Conservation (phyloP, 2,113 vertebrate genomes). For the Origma solitaria region DNA sequence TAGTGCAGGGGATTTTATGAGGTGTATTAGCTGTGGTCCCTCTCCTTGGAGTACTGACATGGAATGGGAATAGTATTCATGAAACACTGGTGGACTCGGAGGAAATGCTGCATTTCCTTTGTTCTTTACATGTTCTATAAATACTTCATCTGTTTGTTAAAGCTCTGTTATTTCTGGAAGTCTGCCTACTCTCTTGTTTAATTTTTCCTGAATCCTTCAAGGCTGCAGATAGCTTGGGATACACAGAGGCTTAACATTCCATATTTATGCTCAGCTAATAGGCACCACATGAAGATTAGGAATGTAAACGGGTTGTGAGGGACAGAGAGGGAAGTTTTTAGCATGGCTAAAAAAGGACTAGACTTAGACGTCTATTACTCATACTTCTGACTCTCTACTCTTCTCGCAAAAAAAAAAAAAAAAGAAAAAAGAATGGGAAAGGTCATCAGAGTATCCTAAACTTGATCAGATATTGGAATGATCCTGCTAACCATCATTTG, state of each 20-base stretch:
- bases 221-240: conserved; percentile 58
- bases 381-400: not conserved
- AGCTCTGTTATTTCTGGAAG: conserved; percentile 70
- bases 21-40: not conserved
- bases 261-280: conserved; percentile 54
- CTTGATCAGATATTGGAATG: not conserved
- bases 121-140: conserved; percentile 68
- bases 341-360: not conserved
- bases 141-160: conserved; percentile 68
- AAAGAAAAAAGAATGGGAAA: not conserved
- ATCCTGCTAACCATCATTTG: not conserved
- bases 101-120: conserved; percentile 68
- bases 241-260: conserved; percentile 55
- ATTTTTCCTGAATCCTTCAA: conserved; percentile 48
- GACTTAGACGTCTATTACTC: not conserved
- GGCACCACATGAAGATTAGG: conserved; percentile 57
- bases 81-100: not conserved
- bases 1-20: not conserved
- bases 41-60: not conserved
- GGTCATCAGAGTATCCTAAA: not conserved
- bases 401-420: not conserved
- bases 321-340: conserved; percentile 29
- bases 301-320: conserved; percentile 32
- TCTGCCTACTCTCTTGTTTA: conserved; percentile 61
- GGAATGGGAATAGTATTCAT: not conserved